Base-by-base conservation (phyloP, 2,797 vertebrate genomes). In the Fundulus diaphanus region DNA sequence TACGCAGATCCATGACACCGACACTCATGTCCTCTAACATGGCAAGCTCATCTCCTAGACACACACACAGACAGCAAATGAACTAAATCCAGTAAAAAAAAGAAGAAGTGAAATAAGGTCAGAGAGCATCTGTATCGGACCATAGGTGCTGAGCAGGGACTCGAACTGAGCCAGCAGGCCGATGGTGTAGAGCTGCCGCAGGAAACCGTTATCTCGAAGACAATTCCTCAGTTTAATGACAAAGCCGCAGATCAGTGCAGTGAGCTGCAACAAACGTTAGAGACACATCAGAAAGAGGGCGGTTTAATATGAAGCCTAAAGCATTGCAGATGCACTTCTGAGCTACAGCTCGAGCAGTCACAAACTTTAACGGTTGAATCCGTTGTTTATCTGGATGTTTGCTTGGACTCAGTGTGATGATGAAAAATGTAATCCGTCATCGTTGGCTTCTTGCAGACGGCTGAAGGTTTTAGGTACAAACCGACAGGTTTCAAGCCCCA, bases 1-100 rank as follows among this genome's bases (percentile, higher is more conserved):
- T 99, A 51, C 98, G 96, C 77, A 99, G 94, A 88, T 99, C 98
- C 96, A 96, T 96, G 89, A 99, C 95, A 31, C 98, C 98, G 35
- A 98, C 90, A 77, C 96, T 98, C 98, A 99, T 99, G 90, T 99
- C 98, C 92, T 99, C 98, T 89, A 99, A 88, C 98, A 99, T 99
- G 68, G 97, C 95, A 79, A 99, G 85, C 90, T 99, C 98, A 83
- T 99, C 98, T 59, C 98, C 98, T 99, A 22, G 4, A 67, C 44
- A 74, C 27, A 70, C n/a, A 76, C 4, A 46, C 20, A 69, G 3
- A 49, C n/a, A 57, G 16, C 8, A 5, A n/a, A 4, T n/a, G 15
- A 37, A 37, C 48, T 7, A 42, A 33, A 22, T 71, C 24, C 37
- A 7, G 13, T 20, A 4, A 59, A 33, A 33, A 31, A 31, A 20